Evolutionary conservation across 1,140 invertebrate species (phyloP).

Genomic region (Platorchestia sp.): DNA sequence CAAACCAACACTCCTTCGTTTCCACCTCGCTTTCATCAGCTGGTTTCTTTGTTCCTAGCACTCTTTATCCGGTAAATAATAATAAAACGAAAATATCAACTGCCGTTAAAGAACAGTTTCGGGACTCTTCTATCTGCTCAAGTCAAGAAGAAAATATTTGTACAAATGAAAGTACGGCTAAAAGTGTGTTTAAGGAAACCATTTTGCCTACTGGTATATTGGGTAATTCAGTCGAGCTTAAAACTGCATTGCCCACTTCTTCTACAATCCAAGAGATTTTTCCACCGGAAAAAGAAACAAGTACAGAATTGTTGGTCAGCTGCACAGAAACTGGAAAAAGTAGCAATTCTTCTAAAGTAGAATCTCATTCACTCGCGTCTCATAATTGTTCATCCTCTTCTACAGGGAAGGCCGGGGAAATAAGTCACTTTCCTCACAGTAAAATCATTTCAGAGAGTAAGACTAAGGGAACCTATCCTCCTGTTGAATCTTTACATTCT

Average conservation of each 20-base stretch:
- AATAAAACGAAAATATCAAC: background rate
- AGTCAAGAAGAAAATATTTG: background rate
- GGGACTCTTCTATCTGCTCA: background rate
- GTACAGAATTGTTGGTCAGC: background rate
- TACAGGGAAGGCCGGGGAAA: background rate
- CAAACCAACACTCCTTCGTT: background rate
- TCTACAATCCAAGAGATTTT: background rate
- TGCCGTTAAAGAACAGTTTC: background rate
- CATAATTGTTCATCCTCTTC: background rate
- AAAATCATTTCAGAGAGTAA: background rate
- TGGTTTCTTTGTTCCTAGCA: constrained; percentile 40
- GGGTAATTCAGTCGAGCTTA: background rate
- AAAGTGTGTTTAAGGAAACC: background rate
- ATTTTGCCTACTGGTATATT: background rate
- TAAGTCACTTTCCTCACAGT: background rate
- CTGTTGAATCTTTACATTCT: background rate
- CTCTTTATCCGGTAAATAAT: background rate
- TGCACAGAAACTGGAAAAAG: background rate
- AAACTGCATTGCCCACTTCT: background rate
- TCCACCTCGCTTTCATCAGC: constrained; percentile 26
- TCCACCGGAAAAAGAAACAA: background rate
- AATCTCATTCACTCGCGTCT: background rate
- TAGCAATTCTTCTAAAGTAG: background rate
- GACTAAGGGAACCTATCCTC: background rate
- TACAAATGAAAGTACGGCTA: background rate